These are phyloP conservation scores for Epinotia ramella DNA, from an alignment of 2,888 invertebrate species.

Conservation along the genomic window DNA sequence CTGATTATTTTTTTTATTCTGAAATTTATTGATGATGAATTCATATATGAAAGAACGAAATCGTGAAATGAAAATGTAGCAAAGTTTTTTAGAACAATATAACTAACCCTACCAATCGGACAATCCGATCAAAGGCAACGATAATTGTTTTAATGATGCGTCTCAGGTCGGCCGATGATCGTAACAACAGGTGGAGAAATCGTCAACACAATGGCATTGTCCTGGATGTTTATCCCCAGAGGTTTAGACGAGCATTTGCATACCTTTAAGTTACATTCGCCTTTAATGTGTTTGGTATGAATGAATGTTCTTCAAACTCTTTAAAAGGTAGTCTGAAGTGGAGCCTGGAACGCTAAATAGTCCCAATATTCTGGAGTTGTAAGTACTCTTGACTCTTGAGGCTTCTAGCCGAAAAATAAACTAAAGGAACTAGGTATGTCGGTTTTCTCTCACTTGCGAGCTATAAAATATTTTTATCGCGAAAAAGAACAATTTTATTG, in stretches of 20 bases:
- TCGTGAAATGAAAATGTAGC: not conserved
- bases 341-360: not conserved
- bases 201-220: conserved; percentile 60
- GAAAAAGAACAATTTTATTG: no score
- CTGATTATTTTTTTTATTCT: no score
- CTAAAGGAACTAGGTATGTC: no score
- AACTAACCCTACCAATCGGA: not conserved
- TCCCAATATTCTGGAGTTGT: not conserved
- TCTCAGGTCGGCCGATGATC: conserved; percentile 25
- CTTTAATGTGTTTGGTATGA: not conserved
- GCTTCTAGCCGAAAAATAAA: not conserved
- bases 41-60: no score
- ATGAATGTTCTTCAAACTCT: not conserved
- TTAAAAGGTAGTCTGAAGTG: not conserved
- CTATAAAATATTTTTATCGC: no score
- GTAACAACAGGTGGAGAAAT: conserved; percentile 42
- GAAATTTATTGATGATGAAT: no score
- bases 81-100: not conserved
- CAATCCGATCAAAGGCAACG: conserved; percentile 14
- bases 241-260: conserved; percentile 36
- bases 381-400: not conserved
- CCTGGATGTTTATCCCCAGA: conserved; percentile 54
- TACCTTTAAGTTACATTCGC: conserved; percentile 17
- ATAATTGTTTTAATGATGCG: conserved; percentile 26
- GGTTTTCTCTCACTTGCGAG: no score